phyloP scores from a whole-genome alignment of 2,888 invertebrate genomes.

The Agrotis puta region DNA sequence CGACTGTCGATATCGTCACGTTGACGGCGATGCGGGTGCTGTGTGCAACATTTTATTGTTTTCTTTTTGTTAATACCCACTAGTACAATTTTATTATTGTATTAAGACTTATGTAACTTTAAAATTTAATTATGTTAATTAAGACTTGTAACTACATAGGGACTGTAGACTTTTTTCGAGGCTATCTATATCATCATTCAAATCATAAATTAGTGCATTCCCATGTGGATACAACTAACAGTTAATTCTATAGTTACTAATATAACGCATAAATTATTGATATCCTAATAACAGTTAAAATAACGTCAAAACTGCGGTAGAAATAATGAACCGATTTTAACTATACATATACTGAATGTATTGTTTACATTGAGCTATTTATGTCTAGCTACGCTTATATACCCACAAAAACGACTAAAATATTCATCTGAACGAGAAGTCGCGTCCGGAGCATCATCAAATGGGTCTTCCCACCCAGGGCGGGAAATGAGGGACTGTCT shows the following conservation, averaged over 20 bases:
- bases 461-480: no score
- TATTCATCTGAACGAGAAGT: no score
- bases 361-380: conserved; percentile 1
- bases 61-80: neutral
- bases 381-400: conserved; percentile 3
- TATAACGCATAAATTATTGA: neutral
- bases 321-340: conserved; percentile 6
- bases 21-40: neutral
- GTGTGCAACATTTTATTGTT: neutral
- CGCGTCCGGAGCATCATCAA: no score
- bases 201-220: no score
- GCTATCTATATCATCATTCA: no score
- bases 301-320: conserved; percentile 35
- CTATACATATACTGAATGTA: neutral
- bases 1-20: neutral
- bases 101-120: neutral
- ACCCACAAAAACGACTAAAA: no score
- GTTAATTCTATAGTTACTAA: neutral
- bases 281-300: conserved; percentile 16
- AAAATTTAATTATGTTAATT: no score
- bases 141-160: neutral
- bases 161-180: no score
- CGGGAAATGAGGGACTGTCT: no score
- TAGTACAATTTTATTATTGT: neutral
- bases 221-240: neutral